Conservation (phyloP, 1,140 invertebrate genomes). For the Zophobas atratus region DNA sequence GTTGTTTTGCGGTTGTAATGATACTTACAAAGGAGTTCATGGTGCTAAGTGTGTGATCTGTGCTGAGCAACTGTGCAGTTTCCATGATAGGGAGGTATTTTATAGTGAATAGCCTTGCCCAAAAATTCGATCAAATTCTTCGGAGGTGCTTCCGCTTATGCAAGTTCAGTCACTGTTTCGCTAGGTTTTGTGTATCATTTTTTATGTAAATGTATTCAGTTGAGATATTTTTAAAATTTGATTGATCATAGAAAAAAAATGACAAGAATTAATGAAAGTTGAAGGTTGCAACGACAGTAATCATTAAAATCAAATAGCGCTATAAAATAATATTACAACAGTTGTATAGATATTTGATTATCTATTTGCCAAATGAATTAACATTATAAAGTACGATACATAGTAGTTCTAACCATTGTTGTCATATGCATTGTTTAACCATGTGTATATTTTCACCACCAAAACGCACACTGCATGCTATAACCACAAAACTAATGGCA, state of each 20-base stretch:
- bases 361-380: too few relatives aligned
- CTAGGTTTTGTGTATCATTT: slow-evolving; percentile 20
- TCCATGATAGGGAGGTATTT: slow-evolving; percentile 19
- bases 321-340: too few relatives aligned
- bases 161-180: slow-evolving; percentile 10
- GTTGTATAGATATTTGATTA: too few relatives aligned
- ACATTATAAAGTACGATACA: too few relatives aligned
- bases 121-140: slow-evolving; percentile 25
- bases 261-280: background rate
- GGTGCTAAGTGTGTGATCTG: slow-evolving; percentile 29
- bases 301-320: background rate
- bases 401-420: too few relatives aligned
- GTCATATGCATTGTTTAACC: too few relatives aligned
- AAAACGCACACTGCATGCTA: too few relatives aligned
- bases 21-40: slow-evolving; percentile 56
- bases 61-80: slow-evolving; percentile 36
- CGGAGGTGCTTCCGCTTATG: slow-evolving; percentile 27
- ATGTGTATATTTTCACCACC: too few relatives aligned
- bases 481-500: too few relatives aligned
- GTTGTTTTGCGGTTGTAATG: background rate
- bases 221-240: slow-evolving; percentile 16
- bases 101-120: slow-evolving; percentile 28
- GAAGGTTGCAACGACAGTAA: background rate
- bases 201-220: slow-evolving; percentile 33
- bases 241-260: slow-evolving; percentile 2